These are phyloP conservation scores for Bombus sibiricus DNA, from an alignment of 1,140 invertebrate species.

Conservation along the genomic window DNA sequence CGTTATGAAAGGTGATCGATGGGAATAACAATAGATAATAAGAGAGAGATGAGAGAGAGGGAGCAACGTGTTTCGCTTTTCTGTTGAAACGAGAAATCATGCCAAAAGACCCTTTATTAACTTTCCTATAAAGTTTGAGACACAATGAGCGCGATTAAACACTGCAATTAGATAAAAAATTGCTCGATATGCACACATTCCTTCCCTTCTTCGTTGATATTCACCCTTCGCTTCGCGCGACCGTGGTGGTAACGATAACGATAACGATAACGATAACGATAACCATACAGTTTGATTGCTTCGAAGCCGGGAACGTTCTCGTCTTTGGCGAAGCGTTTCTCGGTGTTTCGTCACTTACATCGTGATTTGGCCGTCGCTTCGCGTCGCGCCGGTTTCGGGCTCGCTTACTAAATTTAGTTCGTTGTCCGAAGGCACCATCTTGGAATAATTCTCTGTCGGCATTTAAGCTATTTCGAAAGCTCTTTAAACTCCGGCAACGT, in stretches of 20 bases:
- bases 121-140: too few species aligned
- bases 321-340: constrained; percentile 43
- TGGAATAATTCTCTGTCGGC: constrained; percentile 75
- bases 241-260: background rate
- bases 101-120: too few species aligned
- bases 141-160: too few species aligned
- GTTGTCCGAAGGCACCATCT: constrained; percentile 67
- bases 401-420: constrained; percentile 72
- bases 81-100: too few species aligned
- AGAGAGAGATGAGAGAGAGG: too few species aligned
- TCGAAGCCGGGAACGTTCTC: constrained; percentile 40
- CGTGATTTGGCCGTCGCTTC: constrained; percentile 60
- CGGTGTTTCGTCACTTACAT: constrained; percentile 51
- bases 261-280: background rate
- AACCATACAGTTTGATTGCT: constrained; percentile 28
- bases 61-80: too few species aligned
- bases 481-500: constrained; percentile 59
- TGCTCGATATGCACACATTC: background rate
- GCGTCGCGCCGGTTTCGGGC: constrained; percentile 39
- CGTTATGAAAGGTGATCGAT: too few species aligned
- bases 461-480: constrained; percentile 71
- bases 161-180: too few species aligned
- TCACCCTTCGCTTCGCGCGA: background rate
- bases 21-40: too few species aligned
- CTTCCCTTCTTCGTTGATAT: background rate